Base-by-base conservation (phyloP, 2,888 invertebrate species). In the Chromoteleia sp. region DNA sequence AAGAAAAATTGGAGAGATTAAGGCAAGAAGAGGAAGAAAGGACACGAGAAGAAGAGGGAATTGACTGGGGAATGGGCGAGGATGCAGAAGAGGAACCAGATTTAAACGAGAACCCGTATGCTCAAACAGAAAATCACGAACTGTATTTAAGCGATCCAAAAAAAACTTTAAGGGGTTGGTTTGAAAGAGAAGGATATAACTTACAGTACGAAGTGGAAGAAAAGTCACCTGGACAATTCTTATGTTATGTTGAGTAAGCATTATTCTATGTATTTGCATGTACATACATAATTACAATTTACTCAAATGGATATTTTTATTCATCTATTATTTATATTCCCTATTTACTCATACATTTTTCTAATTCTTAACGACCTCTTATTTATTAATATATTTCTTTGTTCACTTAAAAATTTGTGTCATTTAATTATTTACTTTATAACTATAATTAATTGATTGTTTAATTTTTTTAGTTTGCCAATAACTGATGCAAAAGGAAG, bases 41-140 rank as follows among this genome's bases (percentile, higher is more conserved):
- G 61, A 92, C 93, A 52, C 92, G 90, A 86, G 93, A 93, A 85
- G 92, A 92, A 84, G 92, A 93, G 39, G 98, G 98, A 2, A 95
- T 98, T 81, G 95, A 95, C 89, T 99, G 99, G 99, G 99, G 99
- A 85, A 97, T 99, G 95, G 95, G 96, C 94, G 98, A 98, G 84
- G 98, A 98, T 87, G 97, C 97, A 0, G 97, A 97, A 84, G 97
- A 97, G 84, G 97, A 97, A 85, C 94, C 95, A 0, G 97, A 97
- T 88, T 89, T 96, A 1, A 92, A 95, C 0, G 96, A 96, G 83
- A 98, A 98, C 92, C 98, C 98, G 0, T 98, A 94, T 89, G 97
- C 98, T 0, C 93, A 93, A 56, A 94, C 95, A 0, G 94, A 94
- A 52, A 97, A 98, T 89, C 98, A 99, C 90, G 97, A 98, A 82